Percentiles rank a stretch among this genome's conserved stretches.
Conservation (phyloP, 2,888 invertebrate species). For the Capitulum mitella region DNA sequence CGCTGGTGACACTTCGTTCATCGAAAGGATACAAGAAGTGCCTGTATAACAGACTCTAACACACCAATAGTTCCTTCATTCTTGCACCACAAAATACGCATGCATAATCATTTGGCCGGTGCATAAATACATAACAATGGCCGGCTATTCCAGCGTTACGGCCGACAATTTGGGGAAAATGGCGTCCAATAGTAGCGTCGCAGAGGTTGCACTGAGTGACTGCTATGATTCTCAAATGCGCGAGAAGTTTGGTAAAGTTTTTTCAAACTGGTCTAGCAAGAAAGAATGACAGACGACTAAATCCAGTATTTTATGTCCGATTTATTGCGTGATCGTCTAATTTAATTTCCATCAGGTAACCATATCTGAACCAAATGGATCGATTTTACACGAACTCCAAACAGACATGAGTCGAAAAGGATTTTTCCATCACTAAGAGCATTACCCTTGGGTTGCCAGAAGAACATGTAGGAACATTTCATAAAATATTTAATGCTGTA, state of each 20-base stretch:
- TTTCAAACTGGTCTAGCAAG: background rate
- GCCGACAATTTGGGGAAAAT: constrained; percentile 17
- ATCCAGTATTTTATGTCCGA: background rate
- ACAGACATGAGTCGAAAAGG: background rate
- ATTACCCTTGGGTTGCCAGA: constrained; percentile 18
- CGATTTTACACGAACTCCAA: background rate
- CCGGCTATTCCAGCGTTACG: background rate
- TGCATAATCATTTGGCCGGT: background rate
- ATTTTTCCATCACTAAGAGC: constrained; percentile 19
- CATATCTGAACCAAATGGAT: background rate
- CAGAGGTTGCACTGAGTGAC: background rate
- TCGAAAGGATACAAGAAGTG: background rate
- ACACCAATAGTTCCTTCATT: background rate
- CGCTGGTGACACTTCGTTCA: background rate
- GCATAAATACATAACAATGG: constrained; percentile 15
- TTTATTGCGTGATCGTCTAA: background rate
- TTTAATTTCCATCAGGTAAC: background rate
- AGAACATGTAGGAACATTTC: background rate
- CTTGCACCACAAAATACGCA: background rate
- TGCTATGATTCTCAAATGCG: background rate
- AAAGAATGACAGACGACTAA: background rate
- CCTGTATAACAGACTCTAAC: background rate
- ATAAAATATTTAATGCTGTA: background rate
- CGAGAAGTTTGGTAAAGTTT: background rate
- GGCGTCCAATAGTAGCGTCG: constrained; percentile 22